phyloP scores from a whole-genome alignment of 2,113 vertebrate genomes.

The Colaptes auratus region DNA sequence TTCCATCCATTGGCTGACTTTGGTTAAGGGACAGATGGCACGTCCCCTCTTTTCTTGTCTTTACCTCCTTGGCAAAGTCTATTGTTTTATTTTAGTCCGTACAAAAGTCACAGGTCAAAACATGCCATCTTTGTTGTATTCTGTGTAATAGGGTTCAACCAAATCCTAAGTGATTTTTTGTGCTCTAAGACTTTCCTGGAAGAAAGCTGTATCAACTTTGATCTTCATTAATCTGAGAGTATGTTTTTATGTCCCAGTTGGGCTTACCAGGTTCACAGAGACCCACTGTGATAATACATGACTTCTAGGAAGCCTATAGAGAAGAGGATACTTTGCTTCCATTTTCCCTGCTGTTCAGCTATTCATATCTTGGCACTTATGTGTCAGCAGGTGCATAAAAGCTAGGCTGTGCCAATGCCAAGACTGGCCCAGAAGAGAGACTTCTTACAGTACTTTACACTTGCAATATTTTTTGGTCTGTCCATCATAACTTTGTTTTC shows the following conservation, averaged over 20 bases:
- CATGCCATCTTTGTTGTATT: background rate
- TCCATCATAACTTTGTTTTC: conserved; percentile 47
- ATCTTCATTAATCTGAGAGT: background rate
- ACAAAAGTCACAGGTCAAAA: conserved; percentile 15
- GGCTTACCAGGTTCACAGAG: conserved; percentile 3
- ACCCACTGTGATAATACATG: conserved; percentile 26
- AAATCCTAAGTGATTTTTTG: background rate
- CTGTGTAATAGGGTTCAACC: background rate
- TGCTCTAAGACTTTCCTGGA: background rate
- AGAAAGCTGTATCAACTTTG: background rate
- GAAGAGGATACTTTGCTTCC: conserved; percentile 19
- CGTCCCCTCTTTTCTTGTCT: conserved; percentile 5
- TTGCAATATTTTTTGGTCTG: conserved; percentile 6
- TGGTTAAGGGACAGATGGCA: conserved; percentile 67
- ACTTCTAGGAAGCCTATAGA: conserved; percentile 48
- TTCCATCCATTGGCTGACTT: conserved; percentile 67
- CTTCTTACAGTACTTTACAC: conserved; percentile 23
- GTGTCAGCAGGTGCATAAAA: conserved; percentile 36
- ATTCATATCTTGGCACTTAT: conserved; percentile 37
- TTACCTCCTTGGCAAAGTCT: conserved; percentile 40
- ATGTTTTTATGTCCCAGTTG: background rate
- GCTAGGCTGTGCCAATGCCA: background rate
- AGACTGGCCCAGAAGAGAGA: conserved; percentile 1
- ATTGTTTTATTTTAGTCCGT: conserved; percentile 30
- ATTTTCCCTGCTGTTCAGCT: conserved; percentile 51